phyloP scores from a whole-genome alignment of 2,888 invertebrate genomes.

The Ophioninae sp. region DNA sequence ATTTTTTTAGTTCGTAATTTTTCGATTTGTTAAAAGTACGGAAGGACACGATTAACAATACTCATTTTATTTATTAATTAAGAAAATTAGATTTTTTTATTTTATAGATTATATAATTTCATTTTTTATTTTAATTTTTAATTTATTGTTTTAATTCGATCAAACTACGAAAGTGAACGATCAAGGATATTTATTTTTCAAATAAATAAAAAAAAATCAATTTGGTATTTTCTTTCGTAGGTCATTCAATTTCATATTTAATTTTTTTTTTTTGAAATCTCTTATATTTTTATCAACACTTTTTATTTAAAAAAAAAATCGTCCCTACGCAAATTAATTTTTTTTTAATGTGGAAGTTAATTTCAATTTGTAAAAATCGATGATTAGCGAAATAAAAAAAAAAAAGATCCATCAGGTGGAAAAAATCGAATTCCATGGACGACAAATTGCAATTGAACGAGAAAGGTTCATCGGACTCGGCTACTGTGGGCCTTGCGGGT shows the following conservation, averaged over 20 bases:
- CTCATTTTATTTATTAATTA: too few relatives aligned
- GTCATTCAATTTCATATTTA: too few relatives aligned
- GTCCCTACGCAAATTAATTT: background rate
- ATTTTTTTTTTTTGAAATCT: too few relatives aligned
- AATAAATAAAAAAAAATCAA: background rate
- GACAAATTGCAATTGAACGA: constrained; percentile 7
- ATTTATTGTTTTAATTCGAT: too few relatives aligned
- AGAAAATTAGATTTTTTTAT: too few relatives aligned
- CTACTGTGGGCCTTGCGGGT: background rate
- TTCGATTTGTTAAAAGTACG: too few relatives aligned
- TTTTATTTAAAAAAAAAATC: too few relatives aligned
- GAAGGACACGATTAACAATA: background rate
- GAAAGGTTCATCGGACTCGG: background rate
- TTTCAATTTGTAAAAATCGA: background rate
- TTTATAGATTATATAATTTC: too few relatives aligned
- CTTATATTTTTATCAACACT: too few relatives aligned
- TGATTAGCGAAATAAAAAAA: background rate
- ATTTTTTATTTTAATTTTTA: too few relatives aligned
- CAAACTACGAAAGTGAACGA: background rate
- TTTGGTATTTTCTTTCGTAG: too few relatives aligned
- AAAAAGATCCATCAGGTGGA: background rate
- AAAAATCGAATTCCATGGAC: background rate
- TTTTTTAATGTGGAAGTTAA: background rate
- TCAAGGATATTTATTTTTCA: background rate
- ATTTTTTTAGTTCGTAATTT: too few relatives aligned